phyloP scores from a whole-genome alignment of 1,140 invertebrate species.

The Reticulitermes speratus region DNA sequence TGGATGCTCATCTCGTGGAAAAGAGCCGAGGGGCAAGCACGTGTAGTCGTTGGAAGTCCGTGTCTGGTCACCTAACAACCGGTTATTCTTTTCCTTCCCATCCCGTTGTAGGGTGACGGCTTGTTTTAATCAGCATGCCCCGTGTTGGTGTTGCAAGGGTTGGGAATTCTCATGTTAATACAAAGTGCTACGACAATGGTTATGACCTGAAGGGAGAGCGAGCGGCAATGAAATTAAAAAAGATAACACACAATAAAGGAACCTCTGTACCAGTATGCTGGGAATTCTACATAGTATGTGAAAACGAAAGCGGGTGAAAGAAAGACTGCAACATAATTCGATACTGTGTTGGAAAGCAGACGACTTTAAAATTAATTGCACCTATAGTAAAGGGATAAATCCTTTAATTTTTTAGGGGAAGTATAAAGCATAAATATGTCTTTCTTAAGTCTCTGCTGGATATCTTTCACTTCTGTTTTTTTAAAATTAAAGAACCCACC shows the following conservation, averaged over 20 bases:
- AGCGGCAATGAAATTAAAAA: not conserved
- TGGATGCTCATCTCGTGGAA: conserved; percentile 9
- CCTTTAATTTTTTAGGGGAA: not conserved
- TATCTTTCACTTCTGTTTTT: not conserved
- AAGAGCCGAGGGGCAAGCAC: not conserved
- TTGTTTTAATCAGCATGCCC: not conserved
- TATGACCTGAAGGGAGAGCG: not conserved
- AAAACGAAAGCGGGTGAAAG: not conserved
- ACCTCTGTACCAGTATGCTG: not conserved
- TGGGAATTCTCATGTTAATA: not conserved
- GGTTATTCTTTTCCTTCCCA: not conserved
- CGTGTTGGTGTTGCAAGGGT: not conserved
- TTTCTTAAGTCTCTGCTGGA: not conserved
- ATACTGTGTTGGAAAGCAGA: not conserved
- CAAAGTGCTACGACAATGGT: not conserved
- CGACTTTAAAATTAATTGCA: not conserved
- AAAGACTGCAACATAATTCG: not conserved
- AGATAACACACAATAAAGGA: not conserved
- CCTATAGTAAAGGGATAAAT: not conserved
- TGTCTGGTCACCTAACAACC: not conserved
- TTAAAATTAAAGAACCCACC: no score
- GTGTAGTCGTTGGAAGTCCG: not conserved
- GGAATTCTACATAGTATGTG: not conserved
- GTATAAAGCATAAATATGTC: not conserved
- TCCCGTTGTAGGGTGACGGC: no score